Base-by-base conservation (phyloP, 2,888 invertebrate genomes). In the Rotaria magnacalcarata region DNA sequence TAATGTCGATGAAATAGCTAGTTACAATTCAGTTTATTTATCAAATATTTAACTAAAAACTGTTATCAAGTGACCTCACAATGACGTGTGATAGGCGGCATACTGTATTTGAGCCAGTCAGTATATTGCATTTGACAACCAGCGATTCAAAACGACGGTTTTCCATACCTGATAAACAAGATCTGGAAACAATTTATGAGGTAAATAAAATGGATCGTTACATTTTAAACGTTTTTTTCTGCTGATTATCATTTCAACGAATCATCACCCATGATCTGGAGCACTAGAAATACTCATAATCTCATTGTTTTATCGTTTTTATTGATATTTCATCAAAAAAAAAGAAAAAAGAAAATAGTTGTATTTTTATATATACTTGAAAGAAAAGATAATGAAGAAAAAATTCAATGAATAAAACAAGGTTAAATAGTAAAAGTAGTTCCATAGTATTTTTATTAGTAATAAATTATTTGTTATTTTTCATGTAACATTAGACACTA, bases 131-230 rank as follows among this genome's bases (percentile, higher is more conserved):
- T 80, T 47, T 80, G 11, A 80, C 80, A n/a, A 24, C 47, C 11
- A n/a, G n/a, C 19, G 47, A 80, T 47, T 47, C n/a, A 14, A 19
- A n/a, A 80, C 43, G 80, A 6, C 80, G 80, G 14, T 80, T 47
- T n/a, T 47, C 47, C 4, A 80, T 47, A 47, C 47, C 80, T 43
- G 80, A 80, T 47, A 80, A 80, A 47, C 47, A 43, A 47, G 47
- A 43, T 47, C 47, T 80, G 10, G 80, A 80, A 47, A 80, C 80
- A n/a, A 80, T 80, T 24, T 80, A 80, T n/a, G 80, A 80, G 80
- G 80, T 80, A 80, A 80, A n/a, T 47, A 67, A 34, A 67, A 34
- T 16, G 3, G 14, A 67, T 19, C 14, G 47, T 80, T 2, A 47
- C 0, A 47, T n/a, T n/a, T 1, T 10, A 10, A 6, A 19, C 10